phyloP scores from a whole-genome alignment of 23 tunicate genomes.

The Diplosoma virens region DNA sequence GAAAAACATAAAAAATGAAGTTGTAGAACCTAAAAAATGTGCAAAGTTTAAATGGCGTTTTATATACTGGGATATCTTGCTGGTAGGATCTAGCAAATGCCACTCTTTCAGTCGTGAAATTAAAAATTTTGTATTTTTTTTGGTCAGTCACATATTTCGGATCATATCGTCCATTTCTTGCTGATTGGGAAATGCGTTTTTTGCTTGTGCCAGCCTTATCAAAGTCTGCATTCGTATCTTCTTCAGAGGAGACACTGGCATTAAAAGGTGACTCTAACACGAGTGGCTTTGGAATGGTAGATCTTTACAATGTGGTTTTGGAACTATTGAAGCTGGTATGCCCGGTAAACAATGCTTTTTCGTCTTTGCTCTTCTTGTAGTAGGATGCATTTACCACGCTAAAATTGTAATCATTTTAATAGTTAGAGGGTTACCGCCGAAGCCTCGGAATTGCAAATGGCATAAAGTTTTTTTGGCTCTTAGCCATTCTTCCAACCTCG shows the following conservation, averaged over 20 bases:
- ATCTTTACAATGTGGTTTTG: too few relatives aligned
- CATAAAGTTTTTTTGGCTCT: too few relatives aligned
- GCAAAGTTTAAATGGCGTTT: background rate
- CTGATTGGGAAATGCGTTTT: background rate
- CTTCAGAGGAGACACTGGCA: background rate
- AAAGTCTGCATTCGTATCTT: slow-evolving; percentile 13
- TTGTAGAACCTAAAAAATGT: background rate
- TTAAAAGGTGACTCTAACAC: slow-evolving; percentile 14
- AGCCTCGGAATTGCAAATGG: too few relatives aligned
- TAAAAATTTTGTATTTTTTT: background rate
- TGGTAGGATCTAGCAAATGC: background rate
- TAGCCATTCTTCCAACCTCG: too few relatives aligned
- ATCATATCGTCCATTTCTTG: background rate
- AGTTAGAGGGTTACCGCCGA: too few relatives aligned
- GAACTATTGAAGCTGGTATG: too few relatives aligned
- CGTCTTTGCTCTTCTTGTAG: too few relatives aligned
- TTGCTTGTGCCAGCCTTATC: slow-evolving; percentile 1
- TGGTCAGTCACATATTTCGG: background rate
- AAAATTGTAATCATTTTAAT: too few relatives aligned
- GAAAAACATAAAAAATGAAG: background rate
- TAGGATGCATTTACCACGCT: too few relatives aligned
- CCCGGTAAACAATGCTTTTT: too few relatives aligned
- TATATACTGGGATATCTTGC: background rate
- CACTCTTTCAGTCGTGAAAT: background rate
- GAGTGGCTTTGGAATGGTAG: background rate